These are phyloP conservation scores for Diorhabda carinulata DNA, from an alignment of 1,140 invertebrate species.

Conservation along the genomic window DNA sequence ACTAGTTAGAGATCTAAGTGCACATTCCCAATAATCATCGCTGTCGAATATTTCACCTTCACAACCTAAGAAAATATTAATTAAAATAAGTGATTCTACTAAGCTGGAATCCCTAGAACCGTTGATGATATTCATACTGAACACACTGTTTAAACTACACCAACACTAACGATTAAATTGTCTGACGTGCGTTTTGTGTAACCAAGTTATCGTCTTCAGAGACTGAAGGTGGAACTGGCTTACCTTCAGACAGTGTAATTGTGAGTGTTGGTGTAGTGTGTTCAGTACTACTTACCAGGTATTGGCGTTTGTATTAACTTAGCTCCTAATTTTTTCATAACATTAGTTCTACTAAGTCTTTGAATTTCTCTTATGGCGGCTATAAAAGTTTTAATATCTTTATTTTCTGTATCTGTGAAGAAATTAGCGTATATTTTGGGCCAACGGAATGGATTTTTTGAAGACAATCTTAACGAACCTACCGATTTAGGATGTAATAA, in stretches of 20 bases:
- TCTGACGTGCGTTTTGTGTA: too few relatives aligned
- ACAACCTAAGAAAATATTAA: slow-evolving; percentile 3
- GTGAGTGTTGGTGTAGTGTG: too few relatives aligned
- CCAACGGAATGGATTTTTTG: slow-evolving; percentile 58
- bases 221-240: too few relatives aligned
- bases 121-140: too few relatives aligned
- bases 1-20: slow-evolving; percentile 54
- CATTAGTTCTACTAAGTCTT: slow-evolving; percentile 41
- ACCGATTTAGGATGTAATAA: slow-evolving; percentile 67
- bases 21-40: slow-evolving; percentile 65
- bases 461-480: slow-evolving; percentile 57
- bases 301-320: slow-evolving; percentile 47
- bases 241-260: too few relatives aligned
- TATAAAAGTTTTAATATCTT: slow-evolving; percentile 48
- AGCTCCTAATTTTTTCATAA: slow-evolving; percentile 45
- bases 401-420: slow-evolving; percentile 51
- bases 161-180: too few relatives aligned
- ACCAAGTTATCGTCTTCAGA: too few relatives aligned
- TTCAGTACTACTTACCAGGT: slow-evolving; percentile 34
- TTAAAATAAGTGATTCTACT: too few relatives aligned
- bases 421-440: slow-evolving; percentile 66
- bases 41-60: slow-evolving; percentile 50
- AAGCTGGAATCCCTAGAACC: too few relatives aligned
- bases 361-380: slow-evolving; percentile 45
- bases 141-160: too few relatives aligned